Conservation (phyloP, 2,888 invertebrate species). For the Melieria picta region DNA sequence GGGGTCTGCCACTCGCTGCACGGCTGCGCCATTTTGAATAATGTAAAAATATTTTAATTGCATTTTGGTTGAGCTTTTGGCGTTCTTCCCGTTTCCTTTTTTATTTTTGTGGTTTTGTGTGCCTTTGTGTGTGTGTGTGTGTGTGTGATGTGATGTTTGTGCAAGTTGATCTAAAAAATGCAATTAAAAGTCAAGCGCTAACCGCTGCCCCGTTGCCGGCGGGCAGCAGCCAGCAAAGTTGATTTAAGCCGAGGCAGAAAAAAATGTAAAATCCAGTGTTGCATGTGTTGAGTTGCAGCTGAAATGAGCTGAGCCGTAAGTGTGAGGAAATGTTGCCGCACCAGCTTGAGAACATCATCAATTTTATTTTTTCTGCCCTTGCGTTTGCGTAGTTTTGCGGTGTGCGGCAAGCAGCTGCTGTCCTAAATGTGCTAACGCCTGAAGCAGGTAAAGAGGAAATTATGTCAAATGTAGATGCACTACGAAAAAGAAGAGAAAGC, state of each 20-base stretch:
- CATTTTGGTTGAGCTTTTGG: background rate
- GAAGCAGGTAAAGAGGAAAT: too few species aligned
- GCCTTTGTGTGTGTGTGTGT: too few species aligned
- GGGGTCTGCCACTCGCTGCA: background rate
- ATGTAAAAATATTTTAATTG: conserved; percentile 1
- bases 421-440: too few species aligned
- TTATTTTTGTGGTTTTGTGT: too few species aligned
- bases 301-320: background rate
- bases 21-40: background rate
- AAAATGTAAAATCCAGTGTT: background rate
- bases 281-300: background rate
- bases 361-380: conserved; percentile 4
- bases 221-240: background rate
- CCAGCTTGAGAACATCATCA: conserved; percentile 17
- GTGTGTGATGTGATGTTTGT: background rate
- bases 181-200: background rate
- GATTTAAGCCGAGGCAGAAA: background rate
- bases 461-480: too few species aligned
- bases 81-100: background rate
- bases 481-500: too few species aligned
- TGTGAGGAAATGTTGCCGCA: background rate
- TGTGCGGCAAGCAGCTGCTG: too few species aligned
- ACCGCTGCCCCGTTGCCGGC: background rate
- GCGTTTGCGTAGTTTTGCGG: too few species aligned
- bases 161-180: background rate